A percentile compares a stretch with the other conserved stretches of the same genome.
These are phyloP conservation scores for Sylvietta virens DNA, from an alignment of 2,113 vertebrate species.

Conservation along the genomic window DNA sequence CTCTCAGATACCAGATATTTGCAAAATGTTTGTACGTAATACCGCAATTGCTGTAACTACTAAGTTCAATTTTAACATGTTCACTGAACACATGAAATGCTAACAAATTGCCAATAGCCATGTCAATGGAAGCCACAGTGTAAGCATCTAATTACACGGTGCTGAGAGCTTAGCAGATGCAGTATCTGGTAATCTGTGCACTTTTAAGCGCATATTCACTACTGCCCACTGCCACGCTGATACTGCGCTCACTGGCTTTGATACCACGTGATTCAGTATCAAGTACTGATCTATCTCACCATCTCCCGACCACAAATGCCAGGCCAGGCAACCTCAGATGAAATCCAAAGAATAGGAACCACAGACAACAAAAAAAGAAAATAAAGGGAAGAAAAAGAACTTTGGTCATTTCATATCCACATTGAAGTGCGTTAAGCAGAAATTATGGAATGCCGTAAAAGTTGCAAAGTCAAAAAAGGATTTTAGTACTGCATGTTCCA, in stretches of 20 bases:
- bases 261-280: conserved; percentile 72
- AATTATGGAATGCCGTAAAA: conserved; percentile 82
- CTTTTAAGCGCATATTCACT: conserved; percentile 35
- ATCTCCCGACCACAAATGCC: conserved; percentile 79
- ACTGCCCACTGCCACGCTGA: conserved; percentile 71
- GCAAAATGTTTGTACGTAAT: conserved; percentile 29
- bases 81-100: neutral
- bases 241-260: conserved; percentile 62
- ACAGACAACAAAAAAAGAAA: conserved; percentile 70
- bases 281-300: conserved; percentile 80
- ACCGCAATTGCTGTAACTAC: neutral
- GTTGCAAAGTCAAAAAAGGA: conserved; percentile 76
- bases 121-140: neutral
- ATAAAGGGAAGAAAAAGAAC: conserved; percentile 76
- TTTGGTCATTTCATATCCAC: conserved; percentile 84
- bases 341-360: conserved; percentile 83
- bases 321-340: conserved; percentile 83
- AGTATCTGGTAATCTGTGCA: conserved; percentile 84
- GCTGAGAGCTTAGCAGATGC: conserved; percentile 24
- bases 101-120: neutral
- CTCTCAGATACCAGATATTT: conserved; percentile 82
- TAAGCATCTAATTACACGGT: neutral
- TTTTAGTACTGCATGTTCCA: conserved; percentile 92
- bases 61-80: conserved; percentile 1
- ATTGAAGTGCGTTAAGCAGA: conserved; percentile 86